Evolutionary conservation across 2,113 vertebrate genomes (phyloP), one percentile per base, ranked within the genome.

Genomic region (Halcyon senegalensis): DNA sequence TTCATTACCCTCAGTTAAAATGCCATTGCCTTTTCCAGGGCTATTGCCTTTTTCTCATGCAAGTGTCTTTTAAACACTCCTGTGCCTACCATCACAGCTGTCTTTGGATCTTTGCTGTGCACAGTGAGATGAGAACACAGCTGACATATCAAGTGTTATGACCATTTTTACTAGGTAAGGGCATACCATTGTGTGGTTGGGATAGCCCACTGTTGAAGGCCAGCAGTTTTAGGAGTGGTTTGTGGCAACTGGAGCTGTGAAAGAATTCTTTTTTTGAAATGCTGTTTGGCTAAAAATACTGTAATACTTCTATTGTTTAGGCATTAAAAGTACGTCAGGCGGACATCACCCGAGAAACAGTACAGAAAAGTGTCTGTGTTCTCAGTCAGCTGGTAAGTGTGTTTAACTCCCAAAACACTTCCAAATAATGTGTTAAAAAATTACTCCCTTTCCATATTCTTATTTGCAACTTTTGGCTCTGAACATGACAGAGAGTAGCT

Each of bases 341-440:
- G 18, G 99, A 99, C 83, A 94, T 99, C 96, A 99, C 99, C 96
- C 98, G 99, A 89, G 99, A 99, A 97, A 99, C 99, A 0, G 99
- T 99, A 55, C 99, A 99, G 98, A 99, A 99, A 97, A 99, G 99
- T 73, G 99, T 99, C 76, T 99, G 99, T 95, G 99, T 99, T 94
- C 98, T 99, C 93, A 99, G 99, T 94, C 98, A 99, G 97, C 98
- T 99, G 99, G 99, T 99, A 98, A 99, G 99, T 98, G 55, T n/a
- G 10, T 27, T 18, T 85, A 68, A 72, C 31, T 93, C 58, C 17
- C 41, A 35, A 59, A 90, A 27, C 30, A 8, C 33, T 68, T 86
- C 33, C 8, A 66, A 27, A 33, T 39, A 58, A 33, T 39, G 21
- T 33, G 46, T 3, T 84, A 48, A 44, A 59, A 46, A 63, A 6